Percentiles rank a stretch among this genome's conserved stretches.
These are phyloP conservation scores for Phanerotoma sp. DNA, from an alignment of 2,888 invertebrate genomes.

Conservation along the genomic window DNA sequence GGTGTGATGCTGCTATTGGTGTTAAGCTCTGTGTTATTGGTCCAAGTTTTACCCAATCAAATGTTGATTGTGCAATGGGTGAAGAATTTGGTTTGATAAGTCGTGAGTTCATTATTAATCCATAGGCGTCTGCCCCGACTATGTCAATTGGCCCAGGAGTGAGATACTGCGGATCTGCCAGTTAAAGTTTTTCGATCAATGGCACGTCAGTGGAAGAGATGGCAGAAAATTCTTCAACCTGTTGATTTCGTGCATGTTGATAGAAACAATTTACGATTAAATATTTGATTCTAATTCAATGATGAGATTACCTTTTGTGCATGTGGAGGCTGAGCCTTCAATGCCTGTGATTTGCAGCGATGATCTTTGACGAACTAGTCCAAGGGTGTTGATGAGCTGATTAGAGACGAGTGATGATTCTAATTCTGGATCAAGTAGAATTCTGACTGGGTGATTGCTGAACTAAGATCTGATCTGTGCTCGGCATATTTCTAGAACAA, in stretches of 20 bases:
- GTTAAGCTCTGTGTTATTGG: too few species aligned
- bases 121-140: conserved; percentile 28
- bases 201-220: conserved; percentile 11
- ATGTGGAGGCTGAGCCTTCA: conserved; percentile 14
- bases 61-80: conserved; percentile 22
- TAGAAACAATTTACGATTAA: background rate
- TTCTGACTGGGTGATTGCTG: background rate
- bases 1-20: too few species aligned
- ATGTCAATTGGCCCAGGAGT: conserved; percentile 27
- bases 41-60: conserved; percentile 24
- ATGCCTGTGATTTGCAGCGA: conserved; percentile 22
- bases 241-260: conserved; percentile 14
- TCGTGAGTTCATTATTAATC: conserved; percentile 14
- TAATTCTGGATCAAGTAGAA: too few species aligned
- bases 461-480: conserved; percentile 4
- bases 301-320: conserved; percentile 8
- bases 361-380: too few species aligned
- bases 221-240: conserved; percentile 19
- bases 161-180: conserved; percentile 28
- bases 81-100: conserved; percentile 15
- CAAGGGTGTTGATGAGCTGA: too few species aligned
- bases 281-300: conserved; percentile 1
- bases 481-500: too few species aligned
- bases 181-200: conserved; percentile 17
- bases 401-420: too few species aligned